These are phyloP conservation scores for Galeopsomyia nigrocyanea DNA, from an alignment of 2,888 invertebrate genomes.

Conservation along the genomic window DNA sequence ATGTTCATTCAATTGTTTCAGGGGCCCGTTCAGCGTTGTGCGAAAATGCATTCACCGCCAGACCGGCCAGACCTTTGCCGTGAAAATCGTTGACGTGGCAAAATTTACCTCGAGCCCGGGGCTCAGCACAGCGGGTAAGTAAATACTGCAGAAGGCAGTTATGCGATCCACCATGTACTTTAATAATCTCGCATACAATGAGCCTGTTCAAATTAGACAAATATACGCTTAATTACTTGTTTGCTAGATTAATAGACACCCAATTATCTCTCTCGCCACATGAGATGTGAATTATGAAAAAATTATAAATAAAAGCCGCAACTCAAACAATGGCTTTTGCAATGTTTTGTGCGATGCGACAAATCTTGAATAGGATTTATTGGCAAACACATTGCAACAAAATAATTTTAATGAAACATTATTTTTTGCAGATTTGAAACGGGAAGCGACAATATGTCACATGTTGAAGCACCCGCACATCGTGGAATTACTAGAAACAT, in stretches of 20 bases:
- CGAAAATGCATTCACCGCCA: conserved; percentile 95
- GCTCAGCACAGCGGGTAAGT: conserved; percentile 92
- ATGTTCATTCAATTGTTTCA: conserved; percentile 67
- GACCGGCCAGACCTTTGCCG: conserved; percentile 95
- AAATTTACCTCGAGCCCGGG: conserved; percentile 98
- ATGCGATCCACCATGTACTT: too few species aligned
- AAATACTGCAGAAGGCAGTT: conserved; percentile 19
- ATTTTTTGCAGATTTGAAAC: conserved; percentile 88
- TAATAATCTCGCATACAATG: too few species aligned
- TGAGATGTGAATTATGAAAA: too few species aligned
- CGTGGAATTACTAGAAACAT: conserved; percentile 97
- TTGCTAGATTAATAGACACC: too few species aligned
- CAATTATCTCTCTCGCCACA: too few species aligned
- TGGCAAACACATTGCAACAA: too few species aligned
- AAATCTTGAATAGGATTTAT: too few species aligned
- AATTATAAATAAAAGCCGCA: too few species aligned
- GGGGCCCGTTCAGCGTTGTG: conserved; percentile 97
- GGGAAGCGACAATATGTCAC: conserved; percentile 98
- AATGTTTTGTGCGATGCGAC: too few species aligned
- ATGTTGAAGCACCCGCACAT: conserved; percentile 99
- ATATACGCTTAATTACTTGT: too few species aligned
- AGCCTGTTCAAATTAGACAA: too few species aligned
- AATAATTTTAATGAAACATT: background rate
- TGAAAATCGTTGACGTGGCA: conserved; percentile 98
- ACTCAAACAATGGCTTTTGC: too few species aligned